Evolutionary conservation across 37 sponge, comb jelly and placozoan genomes (phyloP).

Genomic region (Ianthella basta): DNA sequence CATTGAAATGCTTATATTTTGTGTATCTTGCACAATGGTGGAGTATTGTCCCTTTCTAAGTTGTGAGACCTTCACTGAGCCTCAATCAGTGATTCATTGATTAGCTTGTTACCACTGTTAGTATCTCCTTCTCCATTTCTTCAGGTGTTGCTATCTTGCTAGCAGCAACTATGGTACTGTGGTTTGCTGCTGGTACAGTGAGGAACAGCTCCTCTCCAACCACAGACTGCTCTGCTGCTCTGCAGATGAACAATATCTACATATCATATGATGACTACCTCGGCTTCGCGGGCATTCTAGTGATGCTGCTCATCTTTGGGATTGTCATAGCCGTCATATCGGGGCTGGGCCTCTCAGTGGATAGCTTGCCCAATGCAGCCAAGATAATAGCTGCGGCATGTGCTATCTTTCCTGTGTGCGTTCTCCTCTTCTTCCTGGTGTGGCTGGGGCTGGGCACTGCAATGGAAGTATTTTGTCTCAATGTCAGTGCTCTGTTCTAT

Average conservation of each 20-base stretch:
- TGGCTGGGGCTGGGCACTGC: constrained; percentile 7
- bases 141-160: not conserved
- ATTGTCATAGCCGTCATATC: not conserved
- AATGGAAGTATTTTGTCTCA: not conserved
- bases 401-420: not conserved
- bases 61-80: too few relatives aligned
- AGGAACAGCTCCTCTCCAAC: not conserved
- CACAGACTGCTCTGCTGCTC: not conserved
- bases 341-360: not conserved
- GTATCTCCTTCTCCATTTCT: not conserved
- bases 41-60: too few relatives aligned
- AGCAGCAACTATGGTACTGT: constrained; percentile 2
- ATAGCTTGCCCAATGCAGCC: not conserved
- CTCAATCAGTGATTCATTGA: too few relatives aligned
- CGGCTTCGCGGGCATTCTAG: constrained; percentile 15
- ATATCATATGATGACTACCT: not conserved
- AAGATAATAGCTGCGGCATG: not conserved
- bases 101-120: too few relatives aligned
- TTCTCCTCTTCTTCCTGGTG: not conserved
- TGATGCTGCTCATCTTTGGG: not conserved
- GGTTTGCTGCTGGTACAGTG: constrained; percentile 12
- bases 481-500: not conserved
- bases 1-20: too few relatives aligned
- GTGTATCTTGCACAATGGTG: too few relatives aligned
- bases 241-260: not conserved